Evolutionary conservation across 2,113 vertebrate genomes (phyloP).

Genomic region (Peucedramus taeniatus): DNA sequence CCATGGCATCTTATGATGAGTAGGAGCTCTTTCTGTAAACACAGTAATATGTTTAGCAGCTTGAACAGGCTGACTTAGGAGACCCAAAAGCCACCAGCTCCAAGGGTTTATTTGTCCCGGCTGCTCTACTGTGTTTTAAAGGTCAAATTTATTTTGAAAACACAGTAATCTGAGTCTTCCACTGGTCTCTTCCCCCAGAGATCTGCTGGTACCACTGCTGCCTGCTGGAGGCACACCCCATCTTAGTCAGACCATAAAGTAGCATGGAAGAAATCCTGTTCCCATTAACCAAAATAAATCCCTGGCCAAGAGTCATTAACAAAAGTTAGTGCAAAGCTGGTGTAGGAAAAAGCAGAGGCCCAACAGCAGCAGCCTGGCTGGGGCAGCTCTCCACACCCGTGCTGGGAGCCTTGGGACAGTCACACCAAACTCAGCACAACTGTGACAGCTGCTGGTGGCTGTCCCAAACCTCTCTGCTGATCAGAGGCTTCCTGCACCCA

Average conservation of each 20-base stretch:
- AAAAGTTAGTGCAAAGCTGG: not conserved
- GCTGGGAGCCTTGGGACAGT: not conserved
- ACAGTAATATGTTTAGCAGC: not conserved
- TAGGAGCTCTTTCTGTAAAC: not conserved
- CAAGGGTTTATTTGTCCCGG: not conserved
- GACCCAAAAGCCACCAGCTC: not conserved
- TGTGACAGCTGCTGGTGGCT: not conserved
- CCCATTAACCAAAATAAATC: not conserved
- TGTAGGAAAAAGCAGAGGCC: not conserved
- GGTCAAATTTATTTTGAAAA: slow-evolving; percentile 23
- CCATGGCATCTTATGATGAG: not conserved
- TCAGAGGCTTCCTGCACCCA: not conserved
- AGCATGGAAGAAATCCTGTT: not conserved
- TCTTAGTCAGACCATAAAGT: not conserved
- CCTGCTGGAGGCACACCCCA: not conserved
- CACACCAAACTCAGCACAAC: not conserved
- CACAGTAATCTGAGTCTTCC: not conserved
- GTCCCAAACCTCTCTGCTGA: not conserved
- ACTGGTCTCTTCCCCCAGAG: not conserved
- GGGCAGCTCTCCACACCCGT: not conserved
- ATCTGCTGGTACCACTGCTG: not conserved
- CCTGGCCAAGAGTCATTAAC: not conserved
- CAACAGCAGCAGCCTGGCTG: not conserved
- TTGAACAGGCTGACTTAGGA: not conserved
- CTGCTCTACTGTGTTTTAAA: slow-evolving; percentile 9